These are phyloP conservation scores for Melanotaenia boesemani DNA, from an alignment of 2,797 vertebrate species.

Conservation along the genomic window DNA sequence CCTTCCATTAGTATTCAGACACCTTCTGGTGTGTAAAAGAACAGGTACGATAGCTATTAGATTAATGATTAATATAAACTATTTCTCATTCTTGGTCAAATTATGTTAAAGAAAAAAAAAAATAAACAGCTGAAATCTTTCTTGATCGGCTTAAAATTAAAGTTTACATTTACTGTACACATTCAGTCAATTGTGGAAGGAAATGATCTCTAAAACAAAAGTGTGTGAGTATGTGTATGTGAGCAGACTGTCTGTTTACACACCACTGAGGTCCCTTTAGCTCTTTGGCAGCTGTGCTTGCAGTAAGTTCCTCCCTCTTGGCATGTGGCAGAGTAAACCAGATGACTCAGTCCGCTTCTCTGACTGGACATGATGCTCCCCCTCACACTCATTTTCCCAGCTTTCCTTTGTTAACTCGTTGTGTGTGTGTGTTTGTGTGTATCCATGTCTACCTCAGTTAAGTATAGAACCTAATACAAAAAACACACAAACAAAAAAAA, in stretches of 20 bases:
- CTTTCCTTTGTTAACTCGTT: slow-evolving; percentile 8
- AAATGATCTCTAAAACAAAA: slow-evolving; percentile 41
- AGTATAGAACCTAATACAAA: slow-evolving; percentile 19
- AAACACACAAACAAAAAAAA: neutral
- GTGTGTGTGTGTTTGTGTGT: slow-evolving; percentile 22
- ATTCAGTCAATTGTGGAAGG: slow-evolving; percentile 37
- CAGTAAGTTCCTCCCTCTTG: slow-evolving; percentile 54
- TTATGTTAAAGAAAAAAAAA: neutral
- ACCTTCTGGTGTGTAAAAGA: too few relatives aligned
- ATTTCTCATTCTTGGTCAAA: slow-evolving; percentile 1
- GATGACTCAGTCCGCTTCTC: slow-evolving; percentile 57
- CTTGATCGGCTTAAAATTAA: slow-evolving; percentile 28
- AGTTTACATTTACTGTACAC: slow-evolving; percentile 30
- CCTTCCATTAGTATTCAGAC: too few relatives aligned
- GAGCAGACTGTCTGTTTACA: slow-evolving; percentile 63
- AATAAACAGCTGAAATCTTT: neutral
- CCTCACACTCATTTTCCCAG: slow-evolving; percentile 24
- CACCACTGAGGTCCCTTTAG: slow-evolving; percentile 54
- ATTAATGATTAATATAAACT: neutral
- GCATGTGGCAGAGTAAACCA: slow-evolving; percentile 54
- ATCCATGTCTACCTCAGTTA: slow-evolving; percentile 10
- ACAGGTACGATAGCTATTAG: too few relatives aligned
- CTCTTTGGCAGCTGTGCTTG: slow-evolving; percentile 56
- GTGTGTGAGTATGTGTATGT: slow-evolving; percentile 40
- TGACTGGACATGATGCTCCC: slow-evolving; percentile 45